These are phyloP conservation scores for Microtus oregoni DNA, from an alignment of 2,113 vertebrate genomes.

Conservation along the genomic window DNA sequence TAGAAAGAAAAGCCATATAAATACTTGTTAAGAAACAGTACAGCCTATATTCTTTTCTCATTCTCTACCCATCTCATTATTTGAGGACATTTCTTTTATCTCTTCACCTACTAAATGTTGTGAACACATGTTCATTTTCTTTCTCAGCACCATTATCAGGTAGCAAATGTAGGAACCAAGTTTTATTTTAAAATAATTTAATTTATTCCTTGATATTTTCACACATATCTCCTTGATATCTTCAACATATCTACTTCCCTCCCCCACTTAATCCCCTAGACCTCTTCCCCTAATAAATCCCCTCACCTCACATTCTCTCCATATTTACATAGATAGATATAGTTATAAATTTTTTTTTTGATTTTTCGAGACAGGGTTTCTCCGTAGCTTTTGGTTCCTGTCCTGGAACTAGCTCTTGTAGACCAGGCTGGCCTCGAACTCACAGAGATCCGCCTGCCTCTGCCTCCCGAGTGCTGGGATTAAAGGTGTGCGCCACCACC, in stretches of 20 bases:
- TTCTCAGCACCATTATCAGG: constrained; percentile 7
- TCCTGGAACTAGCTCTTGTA: no score
- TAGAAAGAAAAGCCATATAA: constrained; percentile 18
- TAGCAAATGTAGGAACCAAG: not conserved
- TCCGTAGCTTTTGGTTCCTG: no score
- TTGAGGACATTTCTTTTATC: not conserved
- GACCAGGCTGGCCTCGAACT: no score
- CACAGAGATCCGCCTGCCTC: no score
- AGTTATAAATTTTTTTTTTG: no score
- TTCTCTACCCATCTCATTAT: not conserved
- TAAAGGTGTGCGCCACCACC: no score
- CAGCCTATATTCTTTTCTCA: not conserved
- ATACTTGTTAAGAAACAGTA: not conserved
- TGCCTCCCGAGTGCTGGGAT: no score
- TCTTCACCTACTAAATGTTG: not conserved
- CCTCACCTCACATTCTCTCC: not conserved
- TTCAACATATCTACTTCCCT: not conserved
- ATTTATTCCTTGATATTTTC: not conserved
- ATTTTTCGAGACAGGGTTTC: no score
- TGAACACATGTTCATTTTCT: not conserved
- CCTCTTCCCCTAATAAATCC: not conserved
- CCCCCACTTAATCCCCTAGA: not conserved
- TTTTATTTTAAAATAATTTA: not conserved
- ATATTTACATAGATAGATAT: not conserved
- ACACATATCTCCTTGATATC: no score